Evolutionary conservation across 2,797 vertebrate genomes (phyloP), one percentile per base, ranked within the genome.

Genomic region (Amniataba percoides): DNA sequence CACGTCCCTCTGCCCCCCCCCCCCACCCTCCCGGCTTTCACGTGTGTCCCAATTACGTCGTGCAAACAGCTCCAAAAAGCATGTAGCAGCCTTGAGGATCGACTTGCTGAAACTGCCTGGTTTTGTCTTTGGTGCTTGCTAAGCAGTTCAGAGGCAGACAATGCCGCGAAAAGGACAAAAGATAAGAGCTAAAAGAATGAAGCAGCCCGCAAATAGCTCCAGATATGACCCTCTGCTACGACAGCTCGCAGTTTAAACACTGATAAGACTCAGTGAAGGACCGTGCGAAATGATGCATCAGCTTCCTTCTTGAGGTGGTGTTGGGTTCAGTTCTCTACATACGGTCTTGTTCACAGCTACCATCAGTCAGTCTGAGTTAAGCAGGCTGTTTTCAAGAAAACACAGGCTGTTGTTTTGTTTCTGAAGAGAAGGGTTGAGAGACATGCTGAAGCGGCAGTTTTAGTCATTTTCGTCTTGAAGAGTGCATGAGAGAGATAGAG

Each of bases 281-380:
- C 27, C 19, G 12, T 5, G 55, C 21, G 57, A 51, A 56, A 23
- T 40, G 36, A 45, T 63, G 39, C 1, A 36, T 27, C 19, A 40
- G 48, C 25, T 52, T 18, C 63, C 34, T 25, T 71, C 34, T 70
- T 46, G n/a, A 1, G 23, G 64, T 65, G 85, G 84, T 36, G 81
- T 64, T 82, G 92, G 91, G 92, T 93, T 95, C 85, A 92, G 94
- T 95, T 95, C 93, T 95, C 94, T 93, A 96, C 95, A 96, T 92
- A 94, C 90, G 55, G 78, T 84, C 73, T 72, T 77, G 67, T 88
- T 67, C 71, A 86, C 64, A 64, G 70, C 82, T 82, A 84, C 52
- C 83, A 81, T 85, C 84, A 77, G 81, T 82, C 48, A 67, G 70
- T 91, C 88, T 86, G 82, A 31, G 88, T 92, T 90, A 91, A 88